Conservation (phyloP, 2,113 vertebrate genomes). For the Eclectus roratus region DNA sequence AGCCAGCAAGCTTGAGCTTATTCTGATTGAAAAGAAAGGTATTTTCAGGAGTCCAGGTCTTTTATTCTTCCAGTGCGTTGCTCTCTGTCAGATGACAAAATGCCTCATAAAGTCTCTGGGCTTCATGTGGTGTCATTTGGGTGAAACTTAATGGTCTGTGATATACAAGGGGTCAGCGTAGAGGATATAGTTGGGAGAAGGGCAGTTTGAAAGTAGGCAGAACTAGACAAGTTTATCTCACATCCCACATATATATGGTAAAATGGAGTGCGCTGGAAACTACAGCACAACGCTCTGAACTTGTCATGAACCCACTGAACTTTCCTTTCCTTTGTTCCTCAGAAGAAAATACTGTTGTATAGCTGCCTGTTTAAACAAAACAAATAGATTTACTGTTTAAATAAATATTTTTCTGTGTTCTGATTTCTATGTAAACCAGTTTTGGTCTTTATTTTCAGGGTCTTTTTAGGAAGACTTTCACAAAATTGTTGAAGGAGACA, state of each 20-base stretch:
- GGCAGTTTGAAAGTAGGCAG: background rate
- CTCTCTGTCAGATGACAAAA: background rate
- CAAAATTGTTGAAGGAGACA: background rate
- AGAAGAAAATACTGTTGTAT: background rate
- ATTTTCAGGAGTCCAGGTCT: background rate
- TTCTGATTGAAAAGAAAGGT: background rate
- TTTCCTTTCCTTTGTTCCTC: background rate
- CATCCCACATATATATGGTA: background rate
- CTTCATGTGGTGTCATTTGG: background rate
- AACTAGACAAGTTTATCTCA: background rate
- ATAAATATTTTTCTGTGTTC: conserved; percentile 4
- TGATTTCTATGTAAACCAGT: background rate
- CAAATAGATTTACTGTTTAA: conserved; percentile 4
- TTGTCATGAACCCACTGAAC: background rate
- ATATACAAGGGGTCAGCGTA: background rate
- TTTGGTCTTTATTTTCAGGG: background rate
- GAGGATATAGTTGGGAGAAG: background rate
- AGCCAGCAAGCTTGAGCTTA: background rate
- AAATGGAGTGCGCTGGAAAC: background rate
- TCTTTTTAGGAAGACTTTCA: conserved; percentile 15
- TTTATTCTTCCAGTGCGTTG: background rate
- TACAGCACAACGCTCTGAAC: background rate
- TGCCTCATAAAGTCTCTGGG: background rate
- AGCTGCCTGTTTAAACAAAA: background rate
- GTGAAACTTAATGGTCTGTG: background rate